Conservation (phyloP, 2,888 invertebrate genomes). For the Mythimna ferrago region DNA sequence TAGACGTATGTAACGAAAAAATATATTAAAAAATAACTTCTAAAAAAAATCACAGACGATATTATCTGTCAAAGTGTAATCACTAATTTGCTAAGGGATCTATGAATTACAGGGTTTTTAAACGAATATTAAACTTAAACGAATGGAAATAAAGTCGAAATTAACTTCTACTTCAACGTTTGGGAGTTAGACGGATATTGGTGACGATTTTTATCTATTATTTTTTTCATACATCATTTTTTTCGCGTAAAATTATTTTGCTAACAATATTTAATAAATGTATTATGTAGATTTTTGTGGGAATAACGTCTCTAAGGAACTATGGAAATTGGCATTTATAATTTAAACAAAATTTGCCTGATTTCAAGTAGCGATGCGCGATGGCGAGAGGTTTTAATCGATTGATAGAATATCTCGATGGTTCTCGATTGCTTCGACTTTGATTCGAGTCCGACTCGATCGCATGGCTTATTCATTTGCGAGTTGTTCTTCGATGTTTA, state of each 20-base stretch:
- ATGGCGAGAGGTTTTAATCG: too few species aligned
- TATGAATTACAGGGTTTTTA: conserved; percentile 87
- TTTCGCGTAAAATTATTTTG: conserved; percentile 55
- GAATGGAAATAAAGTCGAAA: conserved; percentile 65
- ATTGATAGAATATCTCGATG: too few species aligned
- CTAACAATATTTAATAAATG: neutral
- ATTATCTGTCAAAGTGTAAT: conserved; percentile 78
- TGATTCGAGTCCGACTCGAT: too few species aligned
- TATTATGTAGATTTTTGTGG: neutral
- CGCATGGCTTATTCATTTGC: too few species aligned
- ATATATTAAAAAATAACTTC: conserved; percentile 34
- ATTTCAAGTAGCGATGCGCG: neutral
- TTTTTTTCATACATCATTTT: conserved; percentile 61
- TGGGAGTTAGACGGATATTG: conserved; percentile 77
- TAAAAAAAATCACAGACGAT: conserved; percentile 39
- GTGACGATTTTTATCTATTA: conserved; percentile 69
- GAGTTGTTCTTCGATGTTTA: too few species aligned
- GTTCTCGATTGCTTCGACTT: too few species aligned
- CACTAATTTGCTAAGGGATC: conserved; percentile 88
- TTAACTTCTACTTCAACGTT: conserved; percentile 57
- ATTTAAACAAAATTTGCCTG: neutral
- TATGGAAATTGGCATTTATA: neutral
- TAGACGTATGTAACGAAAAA: conserved; percentile 25
- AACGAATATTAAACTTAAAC: conserved; percentile 64
- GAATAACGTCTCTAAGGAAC: neutral